Evolutionary conservation across 2,888 invertebrate genomes (phyloP), one percentile per base, ranked within the genome.

Genomic region (Apotomis capreana): DNA sequence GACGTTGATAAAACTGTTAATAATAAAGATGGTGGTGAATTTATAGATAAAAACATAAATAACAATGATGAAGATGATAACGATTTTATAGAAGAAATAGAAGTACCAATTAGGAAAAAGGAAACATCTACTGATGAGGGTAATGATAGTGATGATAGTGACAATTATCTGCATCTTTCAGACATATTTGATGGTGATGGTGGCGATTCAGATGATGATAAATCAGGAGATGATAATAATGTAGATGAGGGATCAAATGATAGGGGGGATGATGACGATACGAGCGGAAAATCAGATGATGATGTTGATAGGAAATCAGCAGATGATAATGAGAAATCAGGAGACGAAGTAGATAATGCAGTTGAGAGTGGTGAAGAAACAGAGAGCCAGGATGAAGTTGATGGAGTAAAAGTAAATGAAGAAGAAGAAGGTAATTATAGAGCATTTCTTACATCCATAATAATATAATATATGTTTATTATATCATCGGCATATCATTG

Each of bases 141-240:
- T 36, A 87, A 87, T 78, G 84, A 86, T 36, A 89, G 89, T 78
- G 91, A 90, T 82, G 89, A 89, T 59, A 84, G 84, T 79, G 86
- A 89, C 0, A 89, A 88, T 74, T 89, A 89, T 74, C 75, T 84
- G 9, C 90, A 91, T 81, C 74, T 93, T 52, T 92, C 92, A 58
- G 94, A 87, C 73, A 90, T 88, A 85, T 75, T 86, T 26, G 89
- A 86, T 82, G 87, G 88, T 73, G 90, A 90, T 81, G 90, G 89
- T 81, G 90, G 89, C 81, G 79, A 81, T 1, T 85, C 83, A 78
- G 84, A 86, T 76, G 83, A 81, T 67, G 79, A 83, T 12, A 67
- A 72, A 13, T 61, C 61, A 60, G 77, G 76, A 5, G 73, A 73
- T 68, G 74, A 70, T 64, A 75, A 77, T 46, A 70, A 64, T 37